These are phyloP conservation scores for Cheilosia vulpina DNA, from an alignment of 2,888 invertebrate species.

Conservation along the genomic window DNA sequence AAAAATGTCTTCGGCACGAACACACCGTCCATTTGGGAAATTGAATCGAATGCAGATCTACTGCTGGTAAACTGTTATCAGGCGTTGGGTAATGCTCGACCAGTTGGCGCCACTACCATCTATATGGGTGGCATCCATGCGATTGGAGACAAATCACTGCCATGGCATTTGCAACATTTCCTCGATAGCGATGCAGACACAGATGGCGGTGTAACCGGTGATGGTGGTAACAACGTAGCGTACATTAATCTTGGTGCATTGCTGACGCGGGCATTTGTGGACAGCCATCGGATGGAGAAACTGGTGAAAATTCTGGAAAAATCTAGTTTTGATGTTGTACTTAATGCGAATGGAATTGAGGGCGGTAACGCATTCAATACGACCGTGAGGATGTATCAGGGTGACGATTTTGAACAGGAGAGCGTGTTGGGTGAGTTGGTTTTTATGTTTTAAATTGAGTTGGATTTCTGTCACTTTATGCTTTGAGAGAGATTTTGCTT, in stretches of 20 bases:
- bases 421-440: constrained; percentile 76
- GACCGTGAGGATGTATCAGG: constrained; percentile 74
- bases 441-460: no score
- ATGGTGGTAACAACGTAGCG: constrained; percentile 60
- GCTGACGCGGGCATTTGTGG: constrained; percentile 67
- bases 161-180: constrained; percentile 75
- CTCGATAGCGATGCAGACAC: constrained; percentile 62
- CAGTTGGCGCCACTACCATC: constrained; percentile 77
- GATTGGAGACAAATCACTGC: constrained; percentile 67
- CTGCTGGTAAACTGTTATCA: constrained; percentile 77
- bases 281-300: constrained; percentile 74
- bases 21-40: constrained; percentile 76
- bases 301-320: constrained; percentile 76
- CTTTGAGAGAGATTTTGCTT: no score
- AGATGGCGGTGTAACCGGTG: constrained; percentile 15
- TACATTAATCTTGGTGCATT: constrained; percentile 77
- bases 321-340: constrained; percentile 76
- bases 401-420: constrained; percentile 76
- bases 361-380: constrained; percentile 72
- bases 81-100: constrained; percentile 76
- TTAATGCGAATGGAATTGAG: constrained; percentile 76
- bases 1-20: constrained; percentile 75
- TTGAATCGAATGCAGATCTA: constrained; percentile 77
- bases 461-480: no score
- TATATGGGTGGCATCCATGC: constrained; percentile 78